A percentile compares a stretch with the other conserved stretches of the same genome.
These are phyloP conservation scores for Chaunax sp. DNA, from an alignment of 2,797 vertebrate species.

Conservation along the genomic window DNA sequence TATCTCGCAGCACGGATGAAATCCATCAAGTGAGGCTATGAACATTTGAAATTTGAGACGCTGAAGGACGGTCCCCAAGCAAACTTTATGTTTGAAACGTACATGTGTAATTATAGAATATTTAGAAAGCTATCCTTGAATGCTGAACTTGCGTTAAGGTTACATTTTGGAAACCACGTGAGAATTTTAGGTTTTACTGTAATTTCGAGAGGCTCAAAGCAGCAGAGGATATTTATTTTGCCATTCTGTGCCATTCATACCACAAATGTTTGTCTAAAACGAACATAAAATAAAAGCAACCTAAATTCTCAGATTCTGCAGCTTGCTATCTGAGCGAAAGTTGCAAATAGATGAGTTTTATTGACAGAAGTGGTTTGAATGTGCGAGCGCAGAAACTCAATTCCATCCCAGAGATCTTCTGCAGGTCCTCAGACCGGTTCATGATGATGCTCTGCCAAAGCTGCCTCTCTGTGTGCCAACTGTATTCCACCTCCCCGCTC, in stretches of 20 bases:
- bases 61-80: not conserved
- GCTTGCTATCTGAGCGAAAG: constrained; percentile 45
- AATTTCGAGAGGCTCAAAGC: not conserved
- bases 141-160: not conserved
- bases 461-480: constrained; percentile 27
- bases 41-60: constrained; percentile 47
- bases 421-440: constrained; percentile 28
- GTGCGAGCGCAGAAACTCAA: constrained; percentile 60
- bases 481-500: constrained; percentile 12
- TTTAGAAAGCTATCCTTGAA: not conserved
- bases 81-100: constrained; percentile 24
- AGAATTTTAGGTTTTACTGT: not conserved
- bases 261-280: not conserved
- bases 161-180: not conserved
- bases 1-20: constrained; percentile 64
- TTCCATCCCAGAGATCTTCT: constrained; percentile 33
- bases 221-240: not conserved
- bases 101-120: not conserved
- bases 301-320: constrained; percentile 29
- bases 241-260: not conserved
- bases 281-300: constrained; percentile 47
- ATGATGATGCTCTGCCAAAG: constrained; percentile 40
- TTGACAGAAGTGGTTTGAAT: constrained; percentile 68
- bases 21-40: constrained; percentile 47
- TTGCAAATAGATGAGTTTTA: constrained; percentile 66